Percentiles rank a stretch among this genome's conserved stretches.
Evolutionary conservation across 1,140 invertebrate genomes (phyloP).

Genomic region (Drosophila rufa): DNA sequence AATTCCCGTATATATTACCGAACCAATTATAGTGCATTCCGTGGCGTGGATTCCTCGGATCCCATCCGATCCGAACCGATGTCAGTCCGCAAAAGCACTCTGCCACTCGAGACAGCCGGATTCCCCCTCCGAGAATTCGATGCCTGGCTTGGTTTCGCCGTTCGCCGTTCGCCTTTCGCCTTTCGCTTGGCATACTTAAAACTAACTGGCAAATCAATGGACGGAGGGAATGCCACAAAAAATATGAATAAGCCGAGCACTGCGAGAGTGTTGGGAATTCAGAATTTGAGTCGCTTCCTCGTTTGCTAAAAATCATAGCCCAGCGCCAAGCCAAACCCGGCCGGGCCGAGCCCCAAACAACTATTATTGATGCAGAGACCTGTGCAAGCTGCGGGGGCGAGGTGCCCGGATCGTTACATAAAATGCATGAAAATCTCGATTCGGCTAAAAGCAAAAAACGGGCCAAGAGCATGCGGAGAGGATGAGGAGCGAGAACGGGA

Average conservation of each 20-base stretch:
- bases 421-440: slow-evolving; percentile 77
- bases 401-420: slow-evolving; percentile 65
- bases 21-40: slow-evolving; percentile 69
- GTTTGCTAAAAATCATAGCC: slow-evolving; percentile 40
- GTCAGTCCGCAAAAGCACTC: slow-evolving; percentile 32
- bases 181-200: slow-evolving; percentile 78
- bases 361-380: slow-evolving; percentile 70
- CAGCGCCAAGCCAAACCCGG: slow-evolving; percentile 21
- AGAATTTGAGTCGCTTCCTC: slow-evolving; percentile 50
- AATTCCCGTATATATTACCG: slow-evolving; percentile 76
- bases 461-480: slow-evolving; percentile 1
- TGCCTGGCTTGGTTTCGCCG: slow-evolving; percentile 65
- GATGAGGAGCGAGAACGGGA: slow-evolving; percentile 36
- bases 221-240: not conserved
- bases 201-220: slow-evolving; percentile 77
- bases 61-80: slow-evolving; percentile 23
- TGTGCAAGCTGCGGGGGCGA: slow-evolving; percentile 4
- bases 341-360: slow-evolving; percentile 33
- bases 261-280: slow-evolving; percentile 42
- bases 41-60: slow-evolving; percentile 27
- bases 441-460: slow-evolving; percentile 54
- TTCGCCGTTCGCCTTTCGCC: slow-evolving; percentile 22
- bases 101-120: slow-evolving; percentile 29
- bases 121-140: slow-evolving; percentile 15
- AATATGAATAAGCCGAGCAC: slow-evolving; percentile 66